Evolutionary conservation across 2,797 vertebrate genomes (phyloP).

Genomic region (Sebastes steindachneri): DNA sequence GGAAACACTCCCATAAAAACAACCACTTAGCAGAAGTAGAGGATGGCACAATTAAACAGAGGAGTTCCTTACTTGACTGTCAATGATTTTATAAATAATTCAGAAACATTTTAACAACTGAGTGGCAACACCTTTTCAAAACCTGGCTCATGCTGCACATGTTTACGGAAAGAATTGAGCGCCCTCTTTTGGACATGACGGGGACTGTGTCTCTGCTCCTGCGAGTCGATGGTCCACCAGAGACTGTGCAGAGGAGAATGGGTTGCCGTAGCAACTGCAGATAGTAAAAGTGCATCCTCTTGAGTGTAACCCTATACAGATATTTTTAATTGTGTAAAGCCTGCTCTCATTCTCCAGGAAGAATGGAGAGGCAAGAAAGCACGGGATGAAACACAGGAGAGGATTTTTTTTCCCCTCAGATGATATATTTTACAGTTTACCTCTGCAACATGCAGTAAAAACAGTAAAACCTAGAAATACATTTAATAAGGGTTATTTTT

Average conservation of each 20-base stretch:
- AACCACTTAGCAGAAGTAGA: background rate
- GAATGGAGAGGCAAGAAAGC: background rate
- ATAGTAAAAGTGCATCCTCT: slow-evolving; percentile 65
- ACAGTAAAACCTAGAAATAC: background rate
- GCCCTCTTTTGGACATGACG: slow-evolving; percentile 59
- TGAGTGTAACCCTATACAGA: slow-evolving; percentile 65
- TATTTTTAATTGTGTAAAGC: slow-evolving; percentile 60
- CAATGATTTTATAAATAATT: background rate
- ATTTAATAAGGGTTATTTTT: background rate
- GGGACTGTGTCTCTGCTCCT: slow-evolving; percentile 8
- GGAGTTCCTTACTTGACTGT: background rate
- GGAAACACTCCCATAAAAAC: background rate
- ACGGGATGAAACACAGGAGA: background rate
- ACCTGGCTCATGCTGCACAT: background rate
- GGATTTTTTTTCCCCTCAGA: background rate
- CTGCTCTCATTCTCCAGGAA: slow-evolving; percentile 30
- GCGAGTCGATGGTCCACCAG: slow-evolving; percentile 22
- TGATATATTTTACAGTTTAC: background rate
- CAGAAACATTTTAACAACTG: background rate
- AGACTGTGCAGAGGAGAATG: slow-evolving; percentile 50
- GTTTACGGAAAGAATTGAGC: slow-evolving; percentile 31
- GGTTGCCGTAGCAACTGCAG: slow-evolving; percentile 80
- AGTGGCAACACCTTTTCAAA: background rate
- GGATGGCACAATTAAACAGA: background rate
- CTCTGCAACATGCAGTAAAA: background rate